These are phyloP conservation scores for Dryobates pubescens DNA, from an alignment of 2,797 vertebrate genomes.

Conservation along the genomic window DNA sequence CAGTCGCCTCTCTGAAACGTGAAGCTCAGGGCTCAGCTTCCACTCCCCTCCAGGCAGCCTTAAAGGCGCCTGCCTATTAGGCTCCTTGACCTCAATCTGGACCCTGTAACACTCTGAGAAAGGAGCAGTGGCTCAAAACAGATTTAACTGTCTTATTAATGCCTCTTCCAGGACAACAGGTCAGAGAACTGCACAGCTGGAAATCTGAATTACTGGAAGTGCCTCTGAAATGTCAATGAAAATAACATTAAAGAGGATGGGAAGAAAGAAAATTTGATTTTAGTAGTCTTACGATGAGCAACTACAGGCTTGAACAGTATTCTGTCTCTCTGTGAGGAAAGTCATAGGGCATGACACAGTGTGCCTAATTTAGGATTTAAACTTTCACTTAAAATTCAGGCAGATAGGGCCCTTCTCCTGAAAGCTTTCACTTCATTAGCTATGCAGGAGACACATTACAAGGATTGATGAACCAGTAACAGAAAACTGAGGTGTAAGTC, in stretches of 20 bases:
- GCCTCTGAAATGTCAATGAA: background rate
- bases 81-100: no score
- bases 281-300: background rate
- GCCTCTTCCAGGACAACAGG: background rate
- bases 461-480: background rate
- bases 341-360: background rate
- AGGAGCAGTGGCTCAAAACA: no score
- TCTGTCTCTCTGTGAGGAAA: background rate
- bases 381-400: background rate
- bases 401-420: background rate
- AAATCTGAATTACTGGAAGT: conserved; percentile 1
- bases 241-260: background rate
- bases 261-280: conserved; percentile 28
- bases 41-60: no score
- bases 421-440: background rate
- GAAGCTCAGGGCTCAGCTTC: no score
- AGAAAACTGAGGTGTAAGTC: background rate
- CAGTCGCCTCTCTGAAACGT: no score
- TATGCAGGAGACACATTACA: background rate
- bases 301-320: background rate
- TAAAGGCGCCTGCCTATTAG: no score
- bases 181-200: background rate
- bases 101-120: no score
- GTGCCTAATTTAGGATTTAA: background rate
- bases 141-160: no score